phyloP scores from a whole-genome alignment of 2,113 vertebrate species.

The Polypterus senegalus region DNA sequence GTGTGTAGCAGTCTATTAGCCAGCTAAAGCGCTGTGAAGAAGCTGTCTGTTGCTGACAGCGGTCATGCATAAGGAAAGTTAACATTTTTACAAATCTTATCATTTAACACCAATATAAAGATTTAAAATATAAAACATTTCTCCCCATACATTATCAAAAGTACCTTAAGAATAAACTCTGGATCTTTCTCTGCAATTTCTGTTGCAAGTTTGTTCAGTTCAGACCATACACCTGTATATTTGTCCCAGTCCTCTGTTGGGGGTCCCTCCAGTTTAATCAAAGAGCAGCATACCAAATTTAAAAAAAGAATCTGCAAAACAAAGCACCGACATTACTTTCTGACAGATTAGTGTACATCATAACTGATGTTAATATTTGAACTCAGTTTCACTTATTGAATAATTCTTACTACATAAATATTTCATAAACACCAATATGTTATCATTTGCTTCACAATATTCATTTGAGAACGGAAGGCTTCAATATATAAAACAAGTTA shows the following conservation, averaged over 20 bases:
- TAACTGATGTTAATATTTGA: background rate
- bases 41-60: background rate
- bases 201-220: constrained; percentile 37
- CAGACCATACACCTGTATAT: constrained; percentile 21
- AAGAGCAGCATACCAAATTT: constrained; percentile 52
- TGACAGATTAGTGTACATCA: background rate
- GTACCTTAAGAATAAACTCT: constrained; percentile 76
- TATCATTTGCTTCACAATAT: background rate
- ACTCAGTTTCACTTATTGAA: too few relatives aligned
- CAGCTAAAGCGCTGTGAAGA: background rate
- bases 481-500: too few relatives aligned
- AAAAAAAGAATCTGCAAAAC: constrained; percentile 53
- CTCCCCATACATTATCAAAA: background rate
- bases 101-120: background rate
- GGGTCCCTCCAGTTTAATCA: constrained; percentile 36
- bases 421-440: too few relatives aligned
- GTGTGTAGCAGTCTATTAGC: too few relatives aligned
- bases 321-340: background rate
- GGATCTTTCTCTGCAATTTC: constrained; percentile 53
- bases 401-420: too few relatives aligned
- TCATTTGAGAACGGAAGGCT: background rate
- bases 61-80: background rate
- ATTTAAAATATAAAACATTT: background rate
- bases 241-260: constrained; percentile 35
- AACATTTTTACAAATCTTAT: background rate